Conservation (phyloP, 2,113 vertebrate genomes). For the Thalassoma bifasciatum region DNA sequence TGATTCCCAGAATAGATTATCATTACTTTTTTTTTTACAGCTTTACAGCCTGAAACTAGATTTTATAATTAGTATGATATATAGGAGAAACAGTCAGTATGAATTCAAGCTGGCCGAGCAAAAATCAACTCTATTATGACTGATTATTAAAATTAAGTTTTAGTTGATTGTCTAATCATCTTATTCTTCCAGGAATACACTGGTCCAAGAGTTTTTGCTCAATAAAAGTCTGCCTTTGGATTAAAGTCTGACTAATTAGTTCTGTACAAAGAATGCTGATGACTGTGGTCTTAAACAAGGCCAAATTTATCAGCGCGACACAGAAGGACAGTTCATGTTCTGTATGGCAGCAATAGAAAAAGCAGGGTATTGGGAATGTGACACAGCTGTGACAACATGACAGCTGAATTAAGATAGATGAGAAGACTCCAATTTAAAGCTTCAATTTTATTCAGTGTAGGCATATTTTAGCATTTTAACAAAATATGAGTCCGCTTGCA, state of each 20-base stretch:
- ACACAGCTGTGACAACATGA: conserved; percentile 4
- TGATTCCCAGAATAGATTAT: no score
- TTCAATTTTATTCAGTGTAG: conserved; percentile 10
- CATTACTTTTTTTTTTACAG: no score
- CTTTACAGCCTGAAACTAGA: no score
- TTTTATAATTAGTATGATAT: background rate
- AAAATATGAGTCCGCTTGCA: conserved; percentile 18
- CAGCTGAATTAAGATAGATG: conserved; percentile 7
- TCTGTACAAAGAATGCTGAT: background rate
- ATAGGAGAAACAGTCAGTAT: background rate
- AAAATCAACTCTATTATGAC: background rate
- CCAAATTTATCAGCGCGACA: background rate
- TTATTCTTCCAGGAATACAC: background rate
- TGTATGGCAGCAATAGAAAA: conserved; percentile 5
- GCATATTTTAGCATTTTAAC: conserved; percentile 30
- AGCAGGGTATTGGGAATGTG: conserved; percentile 20
- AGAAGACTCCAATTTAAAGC: conserved; percentile 1
- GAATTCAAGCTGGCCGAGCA: background rate
- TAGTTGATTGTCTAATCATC: background rate
- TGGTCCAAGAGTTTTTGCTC: background rate
- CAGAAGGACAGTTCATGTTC: background rate
- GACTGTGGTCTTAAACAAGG: background rate
- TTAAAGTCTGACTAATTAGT: background rate
- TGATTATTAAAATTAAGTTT: background rate
- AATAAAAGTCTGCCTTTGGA: background rate